Evolutionary conservation across 2,797 vertebrate genomes (phyloP).

Genomic region (Melanotaenia boesemani): DNA sequence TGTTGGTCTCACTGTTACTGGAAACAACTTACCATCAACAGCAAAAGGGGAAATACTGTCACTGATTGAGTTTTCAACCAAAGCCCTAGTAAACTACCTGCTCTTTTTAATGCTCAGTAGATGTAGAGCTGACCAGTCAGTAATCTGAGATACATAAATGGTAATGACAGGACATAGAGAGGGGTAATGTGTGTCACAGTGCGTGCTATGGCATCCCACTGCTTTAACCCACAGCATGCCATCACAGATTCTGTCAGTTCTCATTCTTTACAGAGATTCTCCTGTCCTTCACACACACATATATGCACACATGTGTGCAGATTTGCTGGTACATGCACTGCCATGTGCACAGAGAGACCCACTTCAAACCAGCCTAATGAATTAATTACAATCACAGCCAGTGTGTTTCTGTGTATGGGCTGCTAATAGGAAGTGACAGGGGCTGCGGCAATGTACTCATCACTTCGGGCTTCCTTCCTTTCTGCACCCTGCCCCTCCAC

Average conservation of each 20-base stretch:
- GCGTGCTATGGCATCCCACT: constrained; percentile 54
- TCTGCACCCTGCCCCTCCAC: constrained; percentile 16
- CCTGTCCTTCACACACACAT: constrained; percentile 33
- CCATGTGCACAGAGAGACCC: constrained; percentile 26
- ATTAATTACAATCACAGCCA: constrained; percentile 73
- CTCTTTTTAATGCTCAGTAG: constrained; percentile 22
- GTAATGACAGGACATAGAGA: constrained; percentile 53
- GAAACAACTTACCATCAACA: neutral
- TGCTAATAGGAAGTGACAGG: constrained; percentile 80
- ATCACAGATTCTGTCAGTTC: constrained; percentile 65
- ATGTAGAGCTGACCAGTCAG: constrained; percentile 15
- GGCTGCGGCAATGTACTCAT: constrained; percentile 70
- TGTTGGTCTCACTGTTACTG: neutral
- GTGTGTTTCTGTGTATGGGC: constrained; percentile 62
- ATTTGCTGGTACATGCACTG: constrained; percentile 15
- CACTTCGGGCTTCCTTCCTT: constrained; percentile 71
- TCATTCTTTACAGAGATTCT: constrained; percentile 56
- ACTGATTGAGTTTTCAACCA: neutral
- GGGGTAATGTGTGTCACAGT: constrained; percentile 67
- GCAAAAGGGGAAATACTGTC: neutral
- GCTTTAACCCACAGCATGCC: constrained; percentile 68
- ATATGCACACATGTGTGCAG: constrained; percentile 3
- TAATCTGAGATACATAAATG: constrained; percentile 31
- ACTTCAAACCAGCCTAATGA: constrained; percentile 60
- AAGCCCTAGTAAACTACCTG: neutral